Base-by-base conservation (phyloP, 2,888 invertebrate genomes). In the Diaprepes abbreviatus region DNA sequence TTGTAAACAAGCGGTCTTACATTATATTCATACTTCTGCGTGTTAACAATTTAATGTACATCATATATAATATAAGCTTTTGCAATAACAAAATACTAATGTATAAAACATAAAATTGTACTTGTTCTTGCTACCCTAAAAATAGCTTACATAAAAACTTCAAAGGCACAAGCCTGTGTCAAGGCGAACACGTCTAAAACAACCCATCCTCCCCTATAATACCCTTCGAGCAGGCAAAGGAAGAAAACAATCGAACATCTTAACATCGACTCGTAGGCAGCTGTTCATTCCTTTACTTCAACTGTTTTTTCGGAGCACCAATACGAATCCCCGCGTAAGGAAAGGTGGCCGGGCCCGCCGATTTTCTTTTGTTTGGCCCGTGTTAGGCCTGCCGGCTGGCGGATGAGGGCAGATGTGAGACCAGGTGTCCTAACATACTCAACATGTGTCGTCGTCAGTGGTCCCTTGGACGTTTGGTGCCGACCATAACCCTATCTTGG, bases 401-500 rank as follows among this genome's bases (percentile, higher is more conserved):
- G 77, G 75, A 73, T 79, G 77, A 76, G 75, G 75, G 75, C 82
- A 82, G 82, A 81, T 82, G 82, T 78, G 78, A 77, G 74, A 80
- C 82, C 82, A 82, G 82, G 82, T 82, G 82, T 81, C 78, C 78
- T 76, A 24, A 71, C 57, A 65, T 65, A 65, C 63, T 54, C 62
- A 71, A 75, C 75, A 74, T 76, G 74, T 75, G 74, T 73, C 74
- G 62, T 58, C 35, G 63, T 35, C 62, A 65, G 59, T 66, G 59
- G 67, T 67, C 67, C 60, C 35, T 68, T 38, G 57, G 36, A 33
- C 58, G 17, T 31, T 14, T 54, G 24, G 19, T 54, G 54, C 54
- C 54, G 33, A 31, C 54, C 33, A 54, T 57, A 65, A 65, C 65
- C 65, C 65, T 54, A 65, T 65, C 65, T 65, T 64, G 52, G 63